Conservation (phyloP, 1,140 invertebrate genomes). For the Apis cerana region DNA sequence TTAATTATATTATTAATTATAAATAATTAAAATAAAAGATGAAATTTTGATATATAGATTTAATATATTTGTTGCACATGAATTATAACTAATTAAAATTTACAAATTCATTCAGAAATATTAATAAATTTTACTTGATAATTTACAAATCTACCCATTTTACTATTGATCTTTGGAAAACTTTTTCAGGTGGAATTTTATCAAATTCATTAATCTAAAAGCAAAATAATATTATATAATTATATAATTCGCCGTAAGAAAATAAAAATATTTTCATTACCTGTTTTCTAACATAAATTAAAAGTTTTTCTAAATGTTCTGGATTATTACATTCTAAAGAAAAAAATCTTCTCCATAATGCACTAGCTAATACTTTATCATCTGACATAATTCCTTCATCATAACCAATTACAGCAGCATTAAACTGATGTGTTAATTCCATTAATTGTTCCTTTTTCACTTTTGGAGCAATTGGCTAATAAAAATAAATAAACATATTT, state of each 20-base stretch:
- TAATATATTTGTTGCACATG: slow-evolving; percentile 13
- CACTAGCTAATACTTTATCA: slow-evolving; percentile 88
- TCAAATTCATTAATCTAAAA: slow-evolving; percentile 76
- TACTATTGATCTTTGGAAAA: slow-evolving; percentile 75
- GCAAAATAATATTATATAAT: slow-evolving; percentile 28
- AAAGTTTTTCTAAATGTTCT: slow-evolving; percentile 84
- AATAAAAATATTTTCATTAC: slow-evolving; percentile 74
- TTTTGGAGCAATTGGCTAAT: slow-evolving; percentile 70
- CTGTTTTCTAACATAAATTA: slow-evolving; percentile 88
- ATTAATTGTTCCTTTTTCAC: slow-evolving; percentile 83
- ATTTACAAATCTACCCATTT: slow-evolving; percentile 71
- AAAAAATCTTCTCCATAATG: slow-evolving; percentile 92
- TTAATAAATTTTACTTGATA: slow-evolving; percentile 4
- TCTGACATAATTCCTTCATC: slow-evolving; percentile 91
- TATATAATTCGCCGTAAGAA: not conserved
- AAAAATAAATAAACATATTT: slow-evolving; percentile 19
- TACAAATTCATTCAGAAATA: slow-evolving; percentile 19
- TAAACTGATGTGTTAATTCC: slow-evolving; percentile 88
- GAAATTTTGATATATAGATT: not conserved
- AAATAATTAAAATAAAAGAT: not conserved
- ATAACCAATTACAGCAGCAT: slow-evolving; percentile 91
- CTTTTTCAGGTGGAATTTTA: slow-evolving; percentile 72
- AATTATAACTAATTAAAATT: slow-evolving; percentile 18
- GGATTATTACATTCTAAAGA: slow-evolving; percentile 83
- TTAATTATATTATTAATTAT: not conserved